Percentiles rank a stretch among this genome's conserved stretches.
phyloP scores from a whole-genome alignment of 2,797 vertebrate genomes.

The Premnoplex brunnescens region DNA sequence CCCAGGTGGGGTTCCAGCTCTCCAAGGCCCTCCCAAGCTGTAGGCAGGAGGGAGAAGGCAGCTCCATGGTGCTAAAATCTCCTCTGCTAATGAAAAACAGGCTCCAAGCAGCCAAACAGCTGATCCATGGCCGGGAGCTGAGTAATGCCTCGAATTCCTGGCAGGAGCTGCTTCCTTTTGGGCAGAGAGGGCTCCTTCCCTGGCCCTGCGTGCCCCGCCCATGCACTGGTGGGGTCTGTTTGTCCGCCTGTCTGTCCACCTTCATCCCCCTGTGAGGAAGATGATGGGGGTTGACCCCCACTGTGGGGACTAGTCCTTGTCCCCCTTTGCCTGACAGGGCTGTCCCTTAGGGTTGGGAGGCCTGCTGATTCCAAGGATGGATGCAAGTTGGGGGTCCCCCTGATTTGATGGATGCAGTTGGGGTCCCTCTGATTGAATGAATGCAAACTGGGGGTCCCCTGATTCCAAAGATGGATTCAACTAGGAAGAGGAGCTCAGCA shows the following conservation, averaged over 20 bases:
- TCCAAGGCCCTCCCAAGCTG: not conserved
- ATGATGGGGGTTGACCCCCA: not conserved
- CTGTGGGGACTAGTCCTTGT: fast-evolving
- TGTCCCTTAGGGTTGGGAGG: not conserved
- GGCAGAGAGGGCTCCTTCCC: not conserved
- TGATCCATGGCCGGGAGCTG: not conserved
- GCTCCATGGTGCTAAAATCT: not conserved
- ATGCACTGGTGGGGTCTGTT: not conserved
- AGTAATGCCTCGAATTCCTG: conserved; percentile 56
- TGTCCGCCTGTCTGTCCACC: not conserved
- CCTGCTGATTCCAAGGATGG: not conserved
- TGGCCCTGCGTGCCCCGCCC: not conserved
- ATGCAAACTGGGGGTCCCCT: not conserved
- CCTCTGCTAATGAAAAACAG: conserved; percentile 21
- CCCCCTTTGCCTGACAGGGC: not conserved
- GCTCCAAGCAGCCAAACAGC: not conserved
- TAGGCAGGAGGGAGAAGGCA: not conserved
- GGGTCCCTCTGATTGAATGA: not conserved
- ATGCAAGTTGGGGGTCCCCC: not conserved
- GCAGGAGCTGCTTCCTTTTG: conserved; percentile 34
- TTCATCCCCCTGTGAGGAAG: not conserved
- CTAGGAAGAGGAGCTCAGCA: not conserved
- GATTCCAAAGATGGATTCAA: not conserved
- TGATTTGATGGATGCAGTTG: not conserved
- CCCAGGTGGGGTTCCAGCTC: not conserved